phyloP scores from a whole-genome alignment of 2,888 invertebrate genomes.

The Helleia helle region DNA sequence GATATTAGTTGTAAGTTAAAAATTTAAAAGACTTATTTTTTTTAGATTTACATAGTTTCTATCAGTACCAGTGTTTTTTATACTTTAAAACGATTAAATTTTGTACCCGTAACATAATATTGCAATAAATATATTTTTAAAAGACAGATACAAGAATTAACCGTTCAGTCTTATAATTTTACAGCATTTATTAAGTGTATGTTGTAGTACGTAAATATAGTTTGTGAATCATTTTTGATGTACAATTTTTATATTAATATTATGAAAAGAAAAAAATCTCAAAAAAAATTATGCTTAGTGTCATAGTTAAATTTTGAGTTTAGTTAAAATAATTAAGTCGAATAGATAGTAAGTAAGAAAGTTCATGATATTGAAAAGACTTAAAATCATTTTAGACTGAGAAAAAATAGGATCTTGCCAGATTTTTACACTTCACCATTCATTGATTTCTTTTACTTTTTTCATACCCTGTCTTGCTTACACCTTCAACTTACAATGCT shows the following conservation, averaged over 20 bases:
- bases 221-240: slow-evolving; percentile 9
- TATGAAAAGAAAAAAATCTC: slow-evolving; percentile 8
- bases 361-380: slow-evolving; percentile 7
- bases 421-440: slow-evolving; percentile 14
- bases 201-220: slow-evolving; percentile 4
- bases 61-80: slow-evolving; percentile 23
- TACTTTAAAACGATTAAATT: no score
- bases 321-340: slow-evolving; percentile 10
- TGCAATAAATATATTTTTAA: no score
- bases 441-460: background rate
- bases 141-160: background rate
- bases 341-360: slow-evolving; percentile 9
- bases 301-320: background rate
- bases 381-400: slow-evolving; percentile 32
- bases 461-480: no score
- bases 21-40: slow-evolving; percentile 62
- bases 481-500: background rate
- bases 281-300: slow-evolving; percentile 1
- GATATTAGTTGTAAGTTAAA: slow-evolving; percentile 41
- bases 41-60: slow-evolving; percentile 28
- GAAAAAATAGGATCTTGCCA: slow-evolving; percentile 56
- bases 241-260: slow-evolving; percentile 15
- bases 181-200: slow-evolving; percentile 11
- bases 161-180: slow-evolving; percentile 6
- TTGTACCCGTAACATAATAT: no score